Conservation (phyloP, 1,140 invertebrate genomes). For the Diuraphis noxia region DNA sequence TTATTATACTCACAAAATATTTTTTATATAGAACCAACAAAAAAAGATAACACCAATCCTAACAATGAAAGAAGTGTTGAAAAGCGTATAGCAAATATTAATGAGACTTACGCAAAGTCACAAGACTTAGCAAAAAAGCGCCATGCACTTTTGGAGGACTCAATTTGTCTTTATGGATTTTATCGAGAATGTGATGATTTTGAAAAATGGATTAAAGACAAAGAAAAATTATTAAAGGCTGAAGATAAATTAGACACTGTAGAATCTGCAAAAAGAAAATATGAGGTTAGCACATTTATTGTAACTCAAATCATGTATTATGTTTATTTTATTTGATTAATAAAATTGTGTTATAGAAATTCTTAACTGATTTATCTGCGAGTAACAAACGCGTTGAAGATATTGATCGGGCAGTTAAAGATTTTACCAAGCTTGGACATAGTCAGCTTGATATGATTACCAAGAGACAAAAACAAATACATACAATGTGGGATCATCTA, state of each 20-base stretch:
- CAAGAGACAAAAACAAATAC: conserved; percentile 79
- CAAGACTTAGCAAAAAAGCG: conserved; percentile 77
- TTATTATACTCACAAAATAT: not conserved
- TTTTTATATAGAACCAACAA: not conserved
- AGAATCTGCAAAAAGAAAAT: conserved; percentile 92
- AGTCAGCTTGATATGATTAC: conserved; percentile 84
- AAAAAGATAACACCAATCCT: not conserved
- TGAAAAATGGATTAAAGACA: conserved; percentile 96
- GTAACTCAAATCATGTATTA: not conserved
- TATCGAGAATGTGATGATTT: conserved; percentile 98
- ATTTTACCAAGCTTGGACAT: conserved; percentile 83
- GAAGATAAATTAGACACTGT: conserved; percentile 87
- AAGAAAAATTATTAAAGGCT: conserved; percentile 82
- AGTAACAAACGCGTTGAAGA: conserved; percentile 86
- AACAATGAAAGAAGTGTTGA: conserved; percentile 66
- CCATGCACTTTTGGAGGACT: conserved; percentile 84
- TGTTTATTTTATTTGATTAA: not conserved
- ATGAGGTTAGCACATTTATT: conserved; percentile 69
- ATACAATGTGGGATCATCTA: conserved; percentile 84
- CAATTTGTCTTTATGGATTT: conserved; percentile 90
- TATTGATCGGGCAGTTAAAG: conserved; percentile 85
- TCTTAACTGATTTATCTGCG: conserved; percentile 92
- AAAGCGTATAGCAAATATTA: conserved; percentile 78
- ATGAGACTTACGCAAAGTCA: conserved; percentile 78
- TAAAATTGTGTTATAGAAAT: conserved; percentile 68